A percentile compares a stretch with the other conserved stretches of the same genome.
Evolutionary conservation across 2,888 invertebrate genomes (phyloP).

Genomic region (Eristalinus aeneus): DNA sequence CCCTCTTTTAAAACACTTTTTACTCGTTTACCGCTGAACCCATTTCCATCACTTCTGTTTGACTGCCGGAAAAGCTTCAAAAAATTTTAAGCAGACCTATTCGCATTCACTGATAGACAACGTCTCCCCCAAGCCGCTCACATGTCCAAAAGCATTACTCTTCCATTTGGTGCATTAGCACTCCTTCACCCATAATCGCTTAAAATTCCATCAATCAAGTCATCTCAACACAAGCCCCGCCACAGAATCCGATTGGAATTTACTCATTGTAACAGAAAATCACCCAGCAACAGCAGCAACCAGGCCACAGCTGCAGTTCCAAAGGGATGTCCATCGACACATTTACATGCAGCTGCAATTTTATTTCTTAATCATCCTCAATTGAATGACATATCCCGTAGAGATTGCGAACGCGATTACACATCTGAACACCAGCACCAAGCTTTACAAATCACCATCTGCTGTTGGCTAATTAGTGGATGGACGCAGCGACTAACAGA

Average conservation of each 20-base stretch:
- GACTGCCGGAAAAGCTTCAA: too few relatives aligned
- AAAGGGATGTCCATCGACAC: background rate
- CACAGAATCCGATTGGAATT: conserved; percentile 38
- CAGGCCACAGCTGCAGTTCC: background rate
- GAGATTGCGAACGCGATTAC: background rate
- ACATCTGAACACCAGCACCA: background rate
- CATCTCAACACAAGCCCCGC: background rate
- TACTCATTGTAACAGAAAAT: conserved; percentile 31
- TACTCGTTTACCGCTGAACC: too few relatives aligned
- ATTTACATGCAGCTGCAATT: conserved; percentile 38
- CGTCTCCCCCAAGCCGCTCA: too few relatives aligned
- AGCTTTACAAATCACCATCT: conserved; percentile 39
- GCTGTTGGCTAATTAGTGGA: conserved; percentile 33
- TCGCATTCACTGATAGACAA: too few relatives aligned
- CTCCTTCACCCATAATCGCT: background rate
- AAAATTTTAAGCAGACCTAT: too few relatives aligned
- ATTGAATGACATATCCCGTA: conserved; percentile 13
- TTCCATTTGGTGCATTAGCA: background rate
- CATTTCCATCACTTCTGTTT: too few relatives aligned
- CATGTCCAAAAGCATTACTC: too few relatives aligned
- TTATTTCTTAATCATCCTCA: conserved; percentile 40
- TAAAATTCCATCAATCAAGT: conserved; percentile 38
- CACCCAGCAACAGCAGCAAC: conserved; percentile 17
- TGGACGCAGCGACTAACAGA: background rate
- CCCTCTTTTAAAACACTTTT: too few relatives aligned